Evolutionary conservation across 1,140 invertebrate species (phyloP), one percentile per base, ranked within the genome.

Genomic region (Helicorthomorpha holstii): DNA sequence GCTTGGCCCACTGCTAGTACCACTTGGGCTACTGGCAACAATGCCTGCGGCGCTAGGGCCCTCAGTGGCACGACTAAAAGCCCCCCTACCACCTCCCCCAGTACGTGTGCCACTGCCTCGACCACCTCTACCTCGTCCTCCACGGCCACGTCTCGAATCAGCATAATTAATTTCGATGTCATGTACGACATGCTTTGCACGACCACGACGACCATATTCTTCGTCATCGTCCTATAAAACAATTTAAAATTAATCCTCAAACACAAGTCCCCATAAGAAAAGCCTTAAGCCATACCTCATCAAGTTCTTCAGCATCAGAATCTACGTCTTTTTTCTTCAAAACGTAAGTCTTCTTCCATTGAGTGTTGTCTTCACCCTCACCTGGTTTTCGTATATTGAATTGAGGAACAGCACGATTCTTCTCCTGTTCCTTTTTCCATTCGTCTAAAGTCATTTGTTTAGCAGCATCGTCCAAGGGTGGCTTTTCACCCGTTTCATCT

Each of bases 341-440:
- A 59, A 79, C 76, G 58, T 85, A 84, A 75, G 90, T 85, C 61
- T 92, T 92, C 67, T 92, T 91, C 87, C 87, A 92, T 66, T 89
- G 85, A 45, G 80, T 78, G 43, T 81, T 73, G 65, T 91, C 86
- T 64, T 92, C 87, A 34, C 89, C 89, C 72, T 94, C 88, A 42
- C 87, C 87, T 51, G 89, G 84, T 69, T 91, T 90, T 53, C 89
- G 78, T 57, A 91, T 68, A 67, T 94, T 93, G 63, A 83, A 93
- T 56, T 81, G 79, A 25, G 88, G 87, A 61, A 56, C 49, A 45
- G 49, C 38, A 29, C 60, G 56, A 3, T 59, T 57, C 34, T 48
- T 53, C 24, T 62, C 75, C 57, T 80, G 77, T 59, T 84, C 68
- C 52, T 84, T 83, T 67, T 88, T 89, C 78, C 83, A 92, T 74